Evolutionary conservation across 2,888 invertebrate genomes (phyloP), one percentile per base, ranked within the genome.

Genomic region (Xylophagus ater): DNA sequence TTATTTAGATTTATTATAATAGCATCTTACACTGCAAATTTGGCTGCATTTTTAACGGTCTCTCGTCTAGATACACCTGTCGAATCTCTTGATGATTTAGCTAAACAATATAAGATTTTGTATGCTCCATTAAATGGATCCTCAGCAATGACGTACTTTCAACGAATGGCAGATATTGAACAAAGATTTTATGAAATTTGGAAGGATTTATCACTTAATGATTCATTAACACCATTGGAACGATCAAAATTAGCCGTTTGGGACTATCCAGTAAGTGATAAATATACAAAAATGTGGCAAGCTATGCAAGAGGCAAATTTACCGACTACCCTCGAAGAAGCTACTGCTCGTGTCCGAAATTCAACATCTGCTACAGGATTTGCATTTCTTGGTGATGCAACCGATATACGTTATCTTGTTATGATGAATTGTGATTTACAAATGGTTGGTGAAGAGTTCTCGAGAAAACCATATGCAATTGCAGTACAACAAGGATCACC

Each of bases 211-310:
- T 92, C 92, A 23, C 66, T 97, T 15, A 92, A 96, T 60, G 94
- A 96, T 64, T 90, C 88, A 37, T 64, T 96, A 35, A 78, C 81
- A 15, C 86, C 90, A 41, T 76, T 88, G 4, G 92, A 96, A 57
- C 71, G 94, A 20, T 87, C 94, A 0, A 88, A 93, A 60, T 64
- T 96, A 12, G 96, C 97, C 0, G 97, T 97, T 0, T 97, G 96
- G 96, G 96, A 97, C 60, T 97, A 97, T 60, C 97, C 97, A 0
- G 93, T 97, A 0, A 92, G 92, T 54, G 94, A 97, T 65, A 96
- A 92, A 57, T 97, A 92, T 62, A 96, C 93, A 26, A 97, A 96
- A 66, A 93, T 98, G 83, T 94, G 94, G 87, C 88, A 93, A 59
- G 88, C 89, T 0, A 97, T 96, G 90, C 73, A 77, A 53, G 75